Evolutionary conservation across 1,140 invertebrate genomes (phyloP), one percentile per base, ranked within the genome.

Genomic region (Pollicipes pollicipes): DNA sequence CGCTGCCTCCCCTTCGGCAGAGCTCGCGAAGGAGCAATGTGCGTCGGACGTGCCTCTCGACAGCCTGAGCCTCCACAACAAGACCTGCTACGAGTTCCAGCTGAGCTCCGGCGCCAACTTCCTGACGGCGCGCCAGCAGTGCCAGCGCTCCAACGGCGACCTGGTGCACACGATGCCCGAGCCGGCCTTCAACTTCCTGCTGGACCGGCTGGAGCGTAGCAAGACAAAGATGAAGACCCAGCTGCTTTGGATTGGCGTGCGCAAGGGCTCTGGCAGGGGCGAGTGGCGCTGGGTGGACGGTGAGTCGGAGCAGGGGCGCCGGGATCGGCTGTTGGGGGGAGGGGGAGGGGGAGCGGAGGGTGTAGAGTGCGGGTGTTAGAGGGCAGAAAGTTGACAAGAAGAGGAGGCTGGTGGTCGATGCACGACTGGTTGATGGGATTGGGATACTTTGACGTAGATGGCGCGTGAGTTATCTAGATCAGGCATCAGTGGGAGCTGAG

Each of bases 261-360:
- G 90, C 76, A 91, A 91, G 76, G 92, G 94, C 74, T 89, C 90
- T 6, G 64, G 28, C 0, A 87, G 87, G 0, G 84, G 89, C 70
- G 91, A 87, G 1, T 95, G 91, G 91, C 88, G 88, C 80, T 94
- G 91, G 91, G 88, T 93, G 28, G 87, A 91, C 77, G 90, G 91
- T 93, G 81, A 83, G 84, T 75, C 70, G 72, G 66, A 3, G 28
- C 32, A 27, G 64, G 73, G 45, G 16, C 16, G 32, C 4, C 32
- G 32, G 32, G 32, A 35, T 4, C 4, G 32, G 32, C 30, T 29
- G 35, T 16, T 66, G 37, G 28, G 13, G 27, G 26, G 31, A 45
- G 30, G 30, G 29, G 32, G 72, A 24, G 45, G 26, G 30, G 13
- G 29, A 58, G 31, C 67, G 27, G 27, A 8, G 28, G 29, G 63